Conservation (phyloP, 2,888 invertebrate genomes). For the Gibbula magus region DNA sequence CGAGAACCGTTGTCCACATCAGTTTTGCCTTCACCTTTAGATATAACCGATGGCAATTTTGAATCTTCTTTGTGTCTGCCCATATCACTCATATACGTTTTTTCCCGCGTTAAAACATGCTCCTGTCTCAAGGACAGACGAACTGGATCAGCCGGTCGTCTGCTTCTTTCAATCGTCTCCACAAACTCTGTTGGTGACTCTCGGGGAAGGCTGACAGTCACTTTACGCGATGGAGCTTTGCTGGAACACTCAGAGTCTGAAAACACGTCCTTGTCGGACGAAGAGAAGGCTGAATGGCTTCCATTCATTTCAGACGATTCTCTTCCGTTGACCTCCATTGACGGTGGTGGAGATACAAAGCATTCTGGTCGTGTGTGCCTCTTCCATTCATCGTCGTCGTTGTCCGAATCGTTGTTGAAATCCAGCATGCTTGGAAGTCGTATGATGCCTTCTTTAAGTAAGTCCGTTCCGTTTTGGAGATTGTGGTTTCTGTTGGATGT, state of each 20-base stretch:
- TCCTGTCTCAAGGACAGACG: conserved; percentile 59
- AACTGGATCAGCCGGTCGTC: conserved; percentile 47
- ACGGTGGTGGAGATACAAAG: neutral
- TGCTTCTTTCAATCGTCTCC: neutral
- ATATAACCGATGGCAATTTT: neutral
- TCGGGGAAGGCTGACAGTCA: conserved; percentile 42
- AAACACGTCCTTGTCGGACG: neutral
- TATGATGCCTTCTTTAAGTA: conserved; percentile 29
- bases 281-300: neutral
- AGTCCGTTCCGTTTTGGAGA: conserved; percentile 2
- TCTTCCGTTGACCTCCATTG: neutral
- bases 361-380: neutral
- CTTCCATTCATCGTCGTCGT: conserved; percentile 6
- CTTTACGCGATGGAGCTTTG: neutral
- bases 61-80: neutral
- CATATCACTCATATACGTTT: conserved; percentile 64
- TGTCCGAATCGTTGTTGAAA: conserved; percentile 32
- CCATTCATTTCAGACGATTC: neutral
- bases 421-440: conserved; percentile 43
- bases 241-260: neutral
- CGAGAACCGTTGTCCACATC: too few relatives aligned
- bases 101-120: conserved; percentile 52
- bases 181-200: conserved; percentile 37
- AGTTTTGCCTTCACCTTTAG: too few relatives aligned
- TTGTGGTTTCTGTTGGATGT: neutral